phyloP scores from a whole-genome alignment of 2,888 invertebrate genomes.

The Chelonus formosanus region DNA sequence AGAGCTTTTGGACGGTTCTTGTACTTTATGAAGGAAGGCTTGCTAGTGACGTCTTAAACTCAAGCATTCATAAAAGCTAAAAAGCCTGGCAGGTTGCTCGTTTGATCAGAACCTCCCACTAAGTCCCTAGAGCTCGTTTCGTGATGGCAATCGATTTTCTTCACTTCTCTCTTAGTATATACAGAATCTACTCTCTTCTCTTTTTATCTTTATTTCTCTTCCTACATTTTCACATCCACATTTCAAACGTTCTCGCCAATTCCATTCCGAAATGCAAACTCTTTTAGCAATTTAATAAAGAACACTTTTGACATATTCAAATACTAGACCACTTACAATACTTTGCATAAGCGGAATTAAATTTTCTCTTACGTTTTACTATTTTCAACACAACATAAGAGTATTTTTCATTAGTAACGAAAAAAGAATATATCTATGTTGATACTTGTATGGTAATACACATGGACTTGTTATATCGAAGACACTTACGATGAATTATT shows the following conservation, averaged over 20 bases:
- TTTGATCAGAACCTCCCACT: constrained; percentile 37
- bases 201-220: constrained; percentile 9
- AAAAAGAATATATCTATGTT: no score
- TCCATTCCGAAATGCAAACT: constrained; percentile 50
- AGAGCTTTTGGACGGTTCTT: constrained; percentile 6
- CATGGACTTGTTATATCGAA: no score
- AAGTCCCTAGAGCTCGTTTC: constrained; percentile 35
- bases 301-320: constrained; percentile 25
- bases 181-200: constrained; percentile 8
- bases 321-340: not conserved
- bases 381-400: no score
- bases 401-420: no score
- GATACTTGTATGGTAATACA: no score
- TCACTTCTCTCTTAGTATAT: constrained; percentile 15
- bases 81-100: constrained; percentile 35
- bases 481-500: no score
- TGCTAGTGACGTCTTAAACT: constrained; percentile 31
- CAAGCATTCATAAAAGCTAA: constrained; percentile 34
- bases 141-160: constrained; percentile 34
- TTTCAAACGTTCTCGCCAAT: constrained; percentile 48
- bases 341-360: no score
- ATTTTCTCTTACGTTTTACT: no score
- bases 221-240: constrained; percentile 36
- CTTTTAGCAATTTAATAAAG: constrained; percentile 30
- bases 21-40: constrained; percentile 22